Conservation (phyloP, 1,140 invertebrate genomes). For the Elymnias hypermnestra region DNA sequence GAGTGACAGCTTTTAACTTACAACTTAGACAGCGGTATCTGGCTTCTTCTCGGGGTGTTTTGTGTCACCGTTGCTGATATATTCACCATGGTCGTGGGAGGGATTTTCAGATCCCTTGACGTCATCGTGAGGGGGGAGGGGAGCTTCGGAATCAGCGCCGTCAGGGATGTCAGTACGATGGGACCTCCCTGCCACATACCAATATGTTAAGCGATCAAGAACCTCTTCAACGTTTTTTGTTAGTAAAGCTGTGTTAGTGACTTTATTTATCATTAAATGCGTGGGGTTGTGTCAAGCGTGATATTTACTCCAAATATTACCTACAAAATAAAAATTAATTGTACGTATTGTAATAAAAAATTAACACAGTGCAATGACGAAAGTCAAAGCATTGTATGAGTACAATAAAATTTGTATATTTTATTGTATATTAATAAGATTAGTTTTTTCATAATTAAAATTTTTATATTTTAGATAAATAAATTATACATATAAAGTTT, state of each 20-base stretch:
- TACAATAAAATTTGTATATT: too few relatives aligned
- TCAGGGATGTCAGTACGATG: constrained; percentile 77
- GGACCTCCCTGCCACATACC: constrained; percentile 75
- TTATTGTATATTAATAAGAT: too few relatives aligned
- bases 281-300: constrained; percentile 11
- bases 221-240: constrained; percentile 15
- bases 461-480: too few relatives aligned
- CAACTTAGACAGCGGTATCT: constrained; percentile 76
- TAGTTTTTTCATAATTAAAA: too few relatives aligned
- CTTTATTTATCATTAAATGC: background rate
- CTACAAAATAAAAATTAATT: too few relatives aligned
- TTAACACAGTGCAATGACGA: background rate
- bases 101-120: constrained; percentile 76
- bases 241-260: constrained; percentile 16
- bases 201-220: constrained; percentile 66
- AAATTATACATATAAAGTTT: too few relatives aligned
- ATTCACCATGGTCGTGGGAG: constrained; percentile 76
- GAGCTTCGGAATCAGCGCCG: constrained; percentile 64
- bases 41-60: constrained; percentile 77
- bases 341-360: background rate
- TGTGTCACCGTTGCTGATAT: constrained; percentile 77
- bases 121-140: constrained; percentile 67
- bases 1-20: constrained; percentile 34
- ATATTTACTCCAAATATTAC: background rate
- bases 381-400: too few relatives aligned